Percentiles rank a stretch among this genome's conserved stretches.
These are phyloP conservation scores for Dromas ardeola DNA, from an alignment of 2,113 vertebrate species.

Conservation along the genomic window DNA sequence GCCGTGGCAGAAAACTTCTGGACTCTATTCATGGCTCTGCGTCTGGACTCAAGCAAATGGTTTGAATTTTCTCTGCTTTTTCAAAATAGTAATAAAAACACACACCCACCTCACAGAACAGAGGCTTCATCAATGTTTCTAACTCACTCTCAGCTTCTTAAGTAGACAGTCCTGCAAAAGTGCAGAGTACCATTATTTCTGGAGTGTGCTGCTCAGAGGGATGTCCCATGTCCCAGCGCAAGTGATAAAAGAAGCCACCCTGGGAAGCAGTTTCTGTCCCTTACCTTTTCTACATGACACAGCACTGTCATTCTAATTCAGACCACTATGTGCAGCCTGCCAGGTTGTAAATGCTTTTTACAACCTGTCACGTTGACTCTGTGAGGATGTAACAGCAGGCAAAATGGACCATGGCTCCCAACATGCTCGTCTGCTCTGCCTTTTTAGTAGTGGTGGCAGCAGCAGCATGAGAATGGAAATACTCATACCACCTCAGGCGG, in stretches of 20 bases:
- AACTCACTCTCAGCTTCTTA: constrained; percentile 45
- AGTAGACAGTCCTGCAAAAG: constrained; percentile 35
- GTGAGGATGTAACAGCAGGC: neutral
- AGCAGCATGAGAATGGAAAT: neutral
- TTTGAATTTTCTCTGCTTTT: neutral
- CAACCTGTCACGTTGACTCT: neutral
- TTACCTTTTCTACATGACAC: neutral
- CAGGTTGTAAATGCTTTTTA: neutral
- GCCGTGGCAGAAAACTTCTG: neutral
- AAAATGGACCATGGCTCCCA: neutral
- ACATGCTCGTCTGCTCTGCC: neutral
- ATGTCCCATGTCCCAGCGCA: neutral
- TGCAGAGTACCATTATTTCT: neutral
- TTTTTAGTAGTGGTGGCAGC: neutral
- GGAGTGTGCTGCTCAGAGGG: neutral
- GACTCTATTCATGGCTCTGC: neutral
- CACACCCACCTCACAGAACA: constrained; percentile 39
- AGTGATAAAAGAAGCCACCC: neutral
- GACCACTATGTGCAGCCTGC: accelerated
- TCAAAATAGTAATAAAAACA: neutral
- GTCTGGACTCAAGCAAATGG: neutral
- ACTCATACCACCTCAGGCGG: neutral
- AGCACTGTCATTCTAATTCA: no score
- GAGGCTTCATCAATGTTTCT: constrained; percentile 55
- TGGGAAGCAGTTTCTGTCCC: neutral